Conservation (phyloP, 2,888 invertebrate species). For the Opisthograptis luteolata region DNA sequence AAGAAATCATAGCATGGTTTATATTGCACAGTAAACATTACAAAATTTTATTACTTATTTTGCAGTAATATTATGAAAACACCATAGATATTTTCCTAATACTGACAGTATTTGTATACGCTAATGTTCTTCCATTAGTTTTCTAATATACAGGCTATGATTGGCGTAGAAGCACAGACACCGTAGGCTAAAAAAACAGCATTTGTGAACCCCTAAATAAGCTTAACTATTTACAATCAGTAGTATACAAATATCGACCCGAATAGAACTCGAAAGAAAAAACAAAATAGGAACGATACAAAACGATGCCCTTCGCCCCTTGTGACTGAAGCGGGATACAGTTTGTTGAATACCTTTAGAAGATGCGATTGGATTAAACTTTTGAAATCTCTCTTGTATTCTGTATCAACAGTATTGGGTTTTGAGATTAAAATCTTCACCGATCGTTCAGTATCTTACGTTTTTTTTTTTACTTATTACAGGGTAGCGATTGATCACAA, state of each 20-base stretch:
- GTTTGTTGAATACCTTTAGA: slow-evolving; percentile 15
- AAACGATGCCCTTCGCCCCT: slow-evolving; percentile 64
- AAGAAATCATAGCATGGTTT: slow-evolving; percentile 33
- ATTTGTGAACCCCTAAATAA: slow-evolving; percentile 66
- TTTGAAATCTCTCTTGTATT: too few relatives aligned
- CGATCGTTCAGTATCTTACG: too few relatives aligned
- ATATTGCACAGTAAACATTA: slow-evolving; percentile 37
- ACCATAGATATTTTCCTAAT: slow-evolving; percentile 3
- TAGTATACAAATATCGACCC: slow-evolving; percentile 78
- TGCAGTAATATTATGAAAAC: too few relatives aligned
- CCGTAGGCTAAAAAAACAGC: slow-evolving; percentile 42
- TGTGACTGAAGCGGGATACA: slow-evolving; percentile 44
- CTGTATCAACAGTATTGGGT: too few relatives aligned
- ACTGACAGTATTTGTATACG: not conserved
- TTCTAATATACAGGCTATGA: slow-evolving; percentile 23
- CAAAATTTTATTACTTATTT: too few relatives aligned
- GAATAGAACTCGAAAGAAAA: slow-evolving; percentile 80
- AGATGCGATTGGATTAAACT: not conserved
- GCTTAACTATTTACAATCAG: slow-evolving; percentile 81
- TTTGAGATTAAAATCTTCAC: too few relatives aligned
- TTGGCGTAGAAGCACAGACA: slow-evolving; percentile 38
- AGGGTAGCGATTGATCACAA: too few relatives aligned
- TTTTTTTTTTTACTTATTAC: too few relatives aligned
- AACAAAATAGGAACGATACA: slow-evolving; percentile 84
- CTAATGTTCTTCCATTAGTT: not conserved